Evolutionary conservation across 1,140 invertebrate species (phyloP), one percentile per base, ranked within the genome.

Genomic region (Psix sp.): DNA sequence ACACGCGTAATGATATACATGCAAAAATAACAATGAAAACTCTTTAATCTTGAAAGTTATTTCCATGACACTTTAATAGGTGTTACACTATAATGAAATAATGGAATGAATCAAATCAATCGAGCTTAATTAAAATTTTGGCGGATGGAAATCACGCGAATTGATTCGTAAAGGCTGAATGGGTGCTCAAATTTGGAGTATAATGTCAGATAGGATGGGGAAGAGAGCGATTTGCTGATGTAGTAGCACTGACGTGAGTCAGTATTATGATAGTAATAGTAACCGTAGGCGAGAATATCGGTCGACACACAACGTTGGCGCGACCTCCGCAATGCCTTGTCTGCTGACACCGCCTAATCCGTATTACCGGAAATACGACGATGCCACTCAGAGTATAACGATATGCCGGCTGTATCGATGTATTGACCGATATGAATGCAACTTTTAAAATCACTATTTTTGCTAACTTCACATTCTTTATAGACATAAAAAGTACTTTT

Each of bases 251-350:
- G 72, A 70, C 65, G 57, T 59, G 59, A 75, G 45, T 60, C 59
- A 60, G 65, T 65, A 60, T 74, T 60, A 73, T 54, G 29, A 48
- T 73, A 60, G 68, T 66, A 73, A 70, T 71, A 62, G 57, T 75
- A 62, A 71, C 48, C 39, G 72, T 70, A 43, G 65, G 72, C 72
- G 65, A 68, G 72, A 75, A 75, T 74, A 74, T 74, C 72, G 72
- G 72, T 74, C 63, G 72, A 60, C 70, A 38, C 62, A 51, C 65
- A 68, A 36, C 65, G 51, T 68, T 52, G 72, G 35, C 65, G 72
- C 59, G 72, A 68, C 65, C 57, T 68, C 68, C 68, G 68, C 59
- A 72, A 49, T 72, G 33, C 43, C 59, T 72, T 65, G 68, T 73
- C 52, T 59, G 68, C 68, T 65, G 68, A 72, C 59, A 72, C 68